Percentiles rank a stretch among this genome's conserved stretches.
phyloP scores from a whole-genome alignment of 2,888 invertebrate genomes.

The Sialis lutaria region DNA sequence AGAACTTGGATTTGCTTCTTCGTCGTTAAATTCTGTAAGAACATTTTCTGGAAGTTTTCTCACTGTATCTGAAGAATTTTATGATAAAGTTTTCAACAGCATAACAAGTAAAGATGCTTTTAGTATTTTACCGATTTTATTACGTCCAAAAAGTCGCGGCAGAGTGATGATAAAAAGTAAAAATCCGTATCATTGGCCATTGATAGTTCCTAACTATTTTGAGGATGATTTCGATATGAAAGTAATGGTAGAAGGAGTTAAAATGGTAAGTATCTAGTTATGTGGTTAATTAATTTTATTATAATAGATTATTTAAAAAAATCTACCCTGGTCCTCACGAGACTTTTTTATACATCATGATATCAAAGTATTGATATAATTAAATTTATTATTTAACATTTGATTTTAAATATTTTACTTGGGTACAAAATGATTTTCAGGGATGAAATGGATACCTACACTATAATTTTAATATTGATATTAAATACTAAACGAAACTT shows the following conservation, averaged over 20 bases:
- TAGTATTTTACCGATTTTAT: slow-evolving; percentile 52
- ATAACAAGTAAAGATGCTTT: slow-evolving; percentile 38
- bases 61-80: slow-evolving; percentile 44
- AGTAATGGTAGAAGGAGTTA: slow-evolving; percentile 55
- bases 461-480: no score
- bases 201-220: slow-evolving; percentile 70
- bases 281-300: background rate
- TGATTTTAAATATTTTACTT: no score
- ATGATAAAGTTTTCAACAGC: slow-evolving; percentile 33
- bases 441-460: no score
- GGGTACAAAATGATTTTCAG: no score
- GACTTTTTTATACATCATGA: no score
- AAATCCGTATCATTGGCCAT: slow-evolving; percentile 59
- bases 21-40: slow-evolving; percentile 56
- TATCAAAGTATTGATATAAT: no score
- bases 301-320: no score
- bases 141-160: slow-evolving; percentile 60
- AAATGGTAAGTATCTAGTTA: slow-evolving; percentile 37
- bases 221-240: slow-evolving; percentile 50
- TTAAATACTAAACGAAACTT: no score
- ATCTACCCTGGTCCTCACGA: no score
- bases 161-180: slow-evolving; percentile 48
- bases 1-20: slow-evolving; percentile 63
- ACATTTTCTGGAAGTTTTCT: slow-evolving; percentile 46
- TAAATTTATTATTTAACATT: no score